A percentile compares a stretch with the other conserved stretches of the same genome.
These are phyloP conservation scores for Aplodontia rufa DNA, from an alignment of 2,113 vertebrate genomes.

Conservation along the genomic window DNA sequence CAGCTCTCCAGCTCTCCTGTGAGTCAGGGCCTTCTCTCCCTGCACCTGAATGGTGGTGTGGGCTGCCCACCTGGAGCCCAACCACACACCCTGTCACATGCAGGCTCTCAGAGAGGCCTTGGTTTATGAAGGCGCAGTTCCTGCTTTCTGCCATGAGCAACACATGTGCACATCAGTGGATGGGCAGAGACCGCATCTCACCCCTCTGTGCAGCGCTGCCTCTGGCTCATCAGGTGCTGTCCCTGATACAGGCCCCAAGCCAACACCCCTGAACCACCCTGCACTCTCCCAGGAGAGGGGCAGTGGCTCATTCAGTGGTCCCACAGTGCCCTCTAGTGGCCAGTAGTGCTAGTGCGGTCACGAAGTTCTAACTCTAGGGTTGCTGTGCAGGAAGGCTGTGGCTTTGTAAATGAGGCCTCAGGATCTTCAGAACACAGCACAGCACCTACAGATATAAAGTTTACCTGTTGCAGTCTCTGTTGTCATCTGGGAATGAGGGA, in stretches of 20 bases:
- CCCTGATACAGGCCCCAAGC: accelerated
- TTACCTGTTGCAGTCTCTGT: neutral
- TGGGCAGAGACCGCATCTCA: neutral
- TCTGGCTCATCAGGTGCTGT: neutral
- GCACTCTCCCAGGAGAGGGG: accelerated
- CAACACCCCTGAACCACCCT: neutral
- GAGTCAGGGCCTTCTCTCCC: too few species aligned
- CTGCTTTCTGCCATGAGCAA: too few species aligned
- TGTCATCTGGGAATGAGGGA: neutral
- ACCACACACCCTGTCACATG: too few species aligned
- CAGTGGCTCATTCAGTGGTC: accelerated
- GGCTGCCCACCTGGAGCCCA: too few species aligned
- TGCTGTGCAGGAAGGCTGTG: neutral
- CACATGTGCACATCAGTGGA: accelerated
- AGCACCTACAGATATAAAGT: neutral
- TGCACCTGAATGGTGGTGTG: too few species aligned
- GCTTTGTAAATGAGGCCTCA: accelerated
- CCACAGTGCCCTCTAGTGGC: conserved; percentile 36
- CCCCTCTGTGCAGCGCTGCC: neutral
- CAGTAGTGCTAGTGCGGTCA: neutral
- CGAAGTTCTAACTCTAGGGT: accelerated
- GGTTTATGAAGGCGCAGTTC: accelerated
- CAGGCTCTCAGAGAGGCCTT: too few species aligned
- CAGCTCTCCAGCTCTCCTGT: too few species aligned
- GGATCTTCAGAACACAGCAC: neutral